Evolutionary conservation across 2,888 invertebrate genomes (phyloP), one percentile per base, ranked within the genome.

Genomic region (Platycheirus albimanus): DNA sequence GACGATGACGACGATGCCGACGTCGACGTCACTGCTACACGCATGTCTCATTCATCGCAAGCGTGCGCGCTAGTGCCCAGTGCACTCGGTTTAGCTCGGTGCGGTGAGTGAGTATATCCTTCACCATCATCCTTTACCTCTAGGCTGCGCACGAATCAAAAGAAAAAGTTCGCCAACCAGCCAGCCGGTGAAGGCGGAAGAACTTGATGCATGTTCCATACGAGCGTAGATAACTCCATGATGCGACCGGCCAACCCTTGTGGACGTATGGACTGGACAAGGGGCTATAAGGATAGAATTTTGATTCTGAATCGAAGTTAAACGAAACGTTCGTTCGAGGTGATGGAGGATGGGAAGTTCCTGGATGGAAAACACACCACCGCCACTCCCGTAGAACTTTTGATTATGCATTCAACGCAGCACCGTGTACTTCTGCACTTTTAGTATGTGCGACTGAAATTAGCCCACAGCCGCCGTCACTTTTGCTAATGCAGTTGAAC

Each of bases 351-450:
- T 64, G 56, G 19, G 78, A 43, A 56, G 47, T 64, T 72, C 20
- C 78, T 74, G 83, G 83, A 83, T 78, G 78, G n/a, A n/a, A n/a
- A 78, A 30, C 54, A 51, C 54, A 41, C 6, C 30, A 61, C 51
- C 51, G 28, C 19, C 20, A 43, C 36, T 38, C 8, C n/a, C 13
- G 43, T 15, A 45, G 47, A 71, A 63, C 69, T 64, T 54, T 63
- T 72, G 81, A 88, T 88, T 90, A 90, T 85, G 86, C 89, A 90
- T 90, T 89, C 90, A 88, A 86, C 71, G 86, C 90, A 90, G 89
- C 88, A 87, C 88, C 89, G 89, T 90, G 90, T 90, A 90, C 89
- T 90, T 90, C 89, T 90, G 90, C 90, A 90, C 90, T 90, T 88
- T 89, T 87, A 88, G 88, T 87, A 87, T 87, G 88, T 85, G 86